Conservation (phyloP, 2,797 vertebrate genomes). For the Acrossocheilus fasciatus region DNA sequence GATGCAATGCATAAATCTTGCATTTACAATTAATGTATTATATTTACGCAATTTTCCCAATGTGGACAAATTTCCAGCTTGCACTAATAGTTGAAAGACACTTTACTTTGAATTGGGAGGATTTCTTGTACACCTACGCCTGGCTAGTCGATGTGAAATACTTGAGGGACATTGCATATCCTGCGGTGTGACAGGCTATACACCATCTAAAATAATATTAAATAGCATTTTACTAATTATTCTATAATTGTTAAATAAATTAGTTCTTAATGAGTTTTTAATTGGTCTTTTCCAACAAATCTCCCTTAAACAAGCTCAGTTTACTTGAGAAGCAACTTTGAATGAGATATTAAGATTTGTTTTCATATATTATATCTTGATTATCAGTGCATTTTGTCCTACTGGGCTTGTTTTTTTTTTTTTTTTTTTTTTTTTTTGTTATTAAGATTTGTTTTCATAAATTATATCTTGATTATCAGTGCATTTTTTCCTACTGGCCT, state of each 20-base stretch:
- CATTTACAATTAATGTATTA: background rate
- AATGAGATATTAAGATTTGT: background rate
- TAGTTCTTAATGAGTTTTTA: constrained; percentile 5
- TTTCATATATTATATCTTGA: background rate
- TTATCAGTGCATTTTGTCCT: background rate
- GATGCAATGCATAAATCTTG: background rate
- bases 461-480: background rate
- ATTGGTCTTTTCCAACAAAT: background rate
- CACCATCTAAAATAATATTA: background rate
- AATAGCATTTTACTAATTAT: constrained; percentile 11
- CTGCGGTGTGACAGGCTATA: background rate
- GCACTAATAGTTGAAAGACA: background rate
- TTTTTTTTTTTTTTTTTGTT: too few relatives aligned
- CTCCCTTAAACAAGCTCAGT: background rate
- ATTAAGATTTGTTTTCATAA: background rate
- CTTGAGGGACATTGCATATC: background rate
- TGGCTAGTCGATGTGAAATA: background rate
- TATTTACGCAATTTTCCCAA: background rate
- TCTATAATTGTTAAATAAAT: constrained; percentile 30
- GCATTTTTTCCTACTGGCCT: background rate
- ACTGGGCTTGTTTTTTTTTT: background rate
- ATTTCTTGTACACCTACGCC: constrained; percentile 15
- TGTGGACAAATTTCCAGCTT: background rate
- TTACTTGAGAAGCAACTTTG: background rate
- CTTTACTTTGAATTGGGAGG: background rate